Percentiles rank a stretch among this genome's conserved stretches.
phyloP scores from a whole-genome alignment of 2,797 vertebrate genomes.

The Anomalospiza imberbis region DNA sequence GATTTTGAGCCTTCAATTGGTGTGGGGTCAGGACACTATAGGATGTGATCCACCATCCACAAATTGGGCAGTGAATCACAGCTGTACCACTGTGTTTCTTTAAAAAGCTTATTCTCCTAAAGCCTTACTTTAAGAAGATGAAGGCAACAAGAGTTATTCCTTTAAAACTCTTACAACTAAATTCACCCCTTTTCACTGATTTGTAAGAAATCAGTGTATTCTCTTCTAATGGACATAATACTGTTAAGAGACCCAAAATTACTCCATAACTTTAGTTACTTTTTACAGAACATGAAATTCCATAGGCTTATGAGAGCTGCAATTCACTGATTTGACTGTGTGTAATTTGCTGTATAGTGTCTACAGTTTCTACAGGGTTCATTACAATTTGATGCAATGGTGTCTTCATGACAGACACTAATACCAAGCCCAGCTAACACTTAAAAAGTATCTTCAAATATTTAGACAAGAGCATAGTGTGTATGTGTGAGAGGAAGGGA shows the following conservation, averaged over 20 bases:
- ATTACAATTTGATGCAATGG: not conserved
- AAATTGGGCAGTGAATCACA: not conserved
- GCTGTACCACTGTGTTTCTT: not conserved
- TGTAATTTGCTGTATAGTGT: not conserved
- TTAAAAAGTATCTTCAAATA: not conserved
- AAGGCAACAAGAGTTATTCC: not conserved
- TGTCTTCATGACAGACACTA: not conserved
- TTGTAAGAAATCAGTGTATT: not conserved
- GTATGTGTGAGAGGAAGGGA: not conserved
- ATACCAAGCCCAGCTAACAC: not conserved
- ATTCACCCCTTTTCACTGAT: not conserved
- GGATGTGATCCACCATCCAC: not conserved
- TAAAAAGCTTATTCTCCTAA: not conserved
- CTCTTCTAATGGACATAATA: not conserved
- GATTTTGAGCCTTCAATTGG: not conserved
- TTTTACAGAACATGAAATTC: not conserved
- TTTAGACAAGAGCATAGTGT: not conserved
- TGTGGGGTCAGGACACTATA: not conserved
- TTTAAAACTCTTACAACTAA: not conserved
- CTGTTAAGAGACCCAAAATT: not conserved
- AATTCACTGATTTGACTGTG: not conserved
- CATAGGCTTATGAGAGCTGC: not conserved
- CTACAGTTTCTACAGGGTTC: not conserved
- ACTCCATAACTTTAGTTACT: not conserved
- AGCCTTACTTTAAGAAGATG: not conserved